These are phyloP conservation scores for Ispidina lecontei DNA, from an alignment of 2,797 vertebrate genomes.

Conservation along the genomic window DNA sequence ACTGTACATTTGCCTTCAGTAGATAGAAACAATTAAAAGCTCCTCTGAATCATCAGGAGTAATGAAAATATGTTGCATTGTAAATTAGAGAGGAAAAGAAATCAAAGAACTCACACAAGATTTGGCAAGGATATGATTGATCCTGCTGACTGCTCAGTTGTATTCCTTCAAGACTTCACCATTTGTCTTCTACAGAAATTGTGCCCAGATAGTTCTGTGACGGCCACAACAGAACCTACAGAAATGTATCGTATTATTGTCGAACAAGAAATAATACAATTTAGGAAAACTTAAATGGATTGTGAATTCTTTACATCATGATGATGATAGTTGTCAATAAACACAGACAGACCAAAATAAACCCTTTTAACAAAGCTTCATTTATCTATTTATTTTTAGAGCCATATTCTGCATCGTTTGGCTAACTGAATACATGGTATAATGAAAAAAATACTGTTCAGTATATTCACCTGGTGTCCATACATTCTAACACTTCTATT, in stretches of 20 bases:
- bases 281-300: background rate
- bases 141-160: background rate
- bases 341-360: background rate
- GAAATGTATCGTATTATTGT: background rate
- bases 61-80: slow-evolving; percentile 10
- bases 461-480: background rate
- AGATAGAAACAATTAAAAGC: slow-evolving; percentile 25
- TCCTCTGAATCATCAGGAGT: slow-evolving; percentile 33
- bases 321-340: background rate
- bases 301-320: background rate
- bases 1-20: slow-evolving; percentile 9
- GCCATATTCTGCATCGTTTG: background rate
- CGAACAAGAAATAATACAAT: background rate
- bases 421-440: background rate
- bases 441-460: background rate
- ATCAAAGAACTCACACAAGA: background rate
- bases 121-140: background rate
- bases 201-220: background rate
- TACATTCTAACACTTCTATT: background rate
- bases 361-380: background rate
- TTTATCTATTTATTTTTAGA: background rate
- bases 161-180: background rate
- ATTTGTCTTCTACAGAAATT: background rate
- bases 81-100: slow-evolving; percentile 55
- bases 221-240: background rate